Percentiles rank a stretch among this genome's conserved stretches.
Conservation (phyloP, 2,888 invertebrate genomes). For the Zootermopsis nevadensis region DNA sequence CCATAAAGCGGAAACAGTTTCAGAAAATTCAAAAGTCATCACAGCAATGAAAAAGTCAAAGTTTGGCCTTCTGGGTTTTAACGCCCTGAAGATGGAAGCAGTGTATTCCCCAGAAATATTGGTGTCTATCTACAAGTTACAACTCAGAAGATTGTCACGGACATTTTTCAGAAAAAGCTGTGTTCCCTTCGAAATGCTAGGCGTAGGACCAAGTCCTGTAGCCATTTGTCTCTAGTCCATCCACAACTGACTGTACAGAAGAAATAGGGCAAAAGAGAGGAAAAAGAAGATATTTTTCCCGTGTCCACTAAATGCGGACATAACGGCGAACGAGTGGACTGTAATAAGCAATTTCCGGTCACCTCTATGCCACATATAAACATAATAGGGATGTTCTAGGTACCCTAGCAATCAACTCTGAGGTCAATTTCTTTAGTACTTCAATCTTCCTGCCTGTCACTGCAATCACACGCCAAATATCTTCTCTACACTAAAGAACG, state of each 20-base stretch:
- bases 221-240: neutral
- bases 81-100: too few species aligned
- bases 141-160: too few species aligned
- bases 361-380: conserved; percentile 27
- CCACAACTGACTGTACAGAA: neutral
- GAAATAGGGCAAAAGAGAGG: neutral
- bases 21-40: too few species aligned
- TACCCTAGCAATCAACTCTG: neutral
- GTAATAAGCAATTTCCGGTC: conserved; percentile 42
- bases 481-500: neutral
- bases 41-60: too few species aligned
- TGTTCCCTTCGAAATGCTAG: too few species aligned
- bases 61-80: too few species aligned
- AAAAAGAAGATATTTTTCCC: neutral
- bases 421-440: neutral
- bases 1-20: too few species aligned
- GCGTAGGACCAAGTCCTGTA: too few species aligned
- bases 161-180: too few species aligned
- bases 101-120: too few species aligned
- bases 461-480: neutral
- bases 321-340: conserved; percentile 3
- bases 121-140: too few species aligned
- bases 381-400: conserved; percentile 1
- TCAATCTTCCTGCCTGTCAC: neutral
- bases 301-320: neutral